Evolutionary conservation across 2,113 vertebrate genomes (phyloP).

Genomic region (Pelvicachromis taeniatus): DNA sequence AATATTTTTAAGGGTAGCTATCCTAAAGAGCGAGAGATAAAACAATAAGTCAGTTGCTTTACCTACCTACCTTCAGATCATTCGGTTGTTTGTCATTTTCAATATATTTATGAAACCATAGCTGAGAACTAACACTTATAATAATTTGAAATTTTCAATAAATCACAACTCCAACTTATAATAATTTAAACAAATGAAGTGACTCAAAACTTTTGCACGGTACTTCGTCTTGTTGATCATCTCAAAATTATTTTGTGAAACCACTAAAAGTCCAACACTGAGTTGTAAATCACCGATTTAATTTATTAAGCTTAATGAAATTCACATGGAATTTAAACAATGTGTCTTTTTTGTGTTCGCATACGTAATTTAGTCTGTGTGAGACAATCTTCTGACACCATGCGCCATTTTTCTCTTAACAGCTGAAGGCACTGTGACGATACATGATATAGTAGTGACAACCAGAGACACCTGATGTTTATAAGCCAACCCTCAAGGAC

Average conservation of each 20-base stretch:
- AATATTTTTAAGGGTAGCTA: background rate
- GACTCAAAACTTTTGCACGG: background rate
- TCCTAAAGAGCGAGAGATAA: background rate
- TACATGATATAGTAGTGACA: background rate
- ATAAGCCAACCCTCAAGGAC: background rate
- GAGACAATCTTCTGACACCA: background rate
- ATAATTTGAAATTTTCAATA: background rate
- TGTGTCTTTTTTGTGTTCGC: background rate
- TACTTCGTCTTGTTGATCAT: background rate
- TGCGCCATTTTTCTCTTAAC: background rate
- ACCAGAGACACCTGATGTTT: background rate
- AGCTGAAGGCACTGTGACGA: background rate
- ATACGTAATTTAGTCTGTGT: background rate
- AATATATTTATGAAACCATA: background rate
- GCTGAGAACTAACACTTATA: background rate
- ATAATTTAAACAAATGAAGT: background rate
- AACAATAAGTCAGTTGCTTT: background rate
- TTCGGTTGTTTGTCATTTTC: background rate
- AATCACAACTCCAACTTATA: background rate
- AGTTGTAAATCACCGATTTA: background rate
- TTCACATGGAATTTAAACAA: background rate
- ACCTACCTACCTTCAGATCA: background rate
- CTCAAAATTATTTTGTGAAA: background rate
- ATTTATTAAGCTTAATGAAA: background rate
- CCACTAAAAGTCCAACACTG: background rate